A percentile compares a stretch with the other conserved stretches of the same genome.
These are phyloP conservation scores for Promerops cafer DNA, from an alignment of 2,113 vertebrate genomes.

Conservation along the genomic window DNA sequence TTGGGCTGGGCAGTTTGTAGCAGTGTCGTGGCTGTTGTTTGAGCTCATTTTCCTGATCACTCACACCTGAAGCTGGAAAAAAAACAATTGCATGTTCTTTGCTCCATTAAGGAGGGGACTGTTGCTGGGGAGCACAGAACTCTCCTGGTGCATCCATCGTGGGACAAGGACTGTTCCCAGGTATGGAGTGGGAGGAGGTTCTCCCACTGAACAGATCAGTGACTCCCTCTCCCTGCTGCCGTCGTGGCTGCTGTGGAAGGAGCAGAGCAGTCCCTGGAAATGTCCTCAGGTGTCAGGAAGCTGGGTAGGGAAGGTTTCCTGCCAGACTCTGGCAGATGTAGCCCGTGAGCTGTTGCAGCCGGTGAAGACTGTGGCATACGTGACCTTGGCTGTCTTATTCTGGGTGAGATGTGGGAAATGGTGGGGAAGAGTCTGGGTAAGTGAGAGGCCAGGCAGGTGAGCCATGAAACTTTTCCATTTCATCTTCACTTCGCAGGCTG, in stretches of 20 bases:
- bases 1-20: background rate
- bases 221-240: background rate
- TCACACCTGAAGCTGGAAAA: background rate
- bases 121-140: background rate
- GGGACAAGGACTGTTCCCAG: background rate
- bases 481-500: background rate
- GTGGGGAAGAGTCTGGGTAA: background rate
- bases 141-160: background rate
- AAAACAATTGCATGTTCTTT: background rate
- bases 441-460: background rate
- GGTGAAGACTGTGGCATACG: accelerated
- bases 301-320: background rate
- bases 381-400: background rate
- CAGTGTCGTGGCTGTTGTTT: background rate
- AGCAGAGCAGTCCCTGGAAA: background rate
- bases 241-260: background rate
- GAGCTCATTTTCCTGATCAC: background rate
- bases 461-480: background rate
- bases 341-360: accelerated
- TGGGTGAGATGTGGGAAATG: background rate
- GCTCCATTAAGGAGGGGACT: background rate
- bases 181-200: background rate
- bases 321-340: background rate
- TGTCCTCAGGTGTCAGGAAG: background rate
- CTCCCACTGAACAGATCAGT: accelerated